Evolutionary conservation across 2,113 vertebrate genomes (phyloP).

Genomic region (Myocastor coypus): DNA sequence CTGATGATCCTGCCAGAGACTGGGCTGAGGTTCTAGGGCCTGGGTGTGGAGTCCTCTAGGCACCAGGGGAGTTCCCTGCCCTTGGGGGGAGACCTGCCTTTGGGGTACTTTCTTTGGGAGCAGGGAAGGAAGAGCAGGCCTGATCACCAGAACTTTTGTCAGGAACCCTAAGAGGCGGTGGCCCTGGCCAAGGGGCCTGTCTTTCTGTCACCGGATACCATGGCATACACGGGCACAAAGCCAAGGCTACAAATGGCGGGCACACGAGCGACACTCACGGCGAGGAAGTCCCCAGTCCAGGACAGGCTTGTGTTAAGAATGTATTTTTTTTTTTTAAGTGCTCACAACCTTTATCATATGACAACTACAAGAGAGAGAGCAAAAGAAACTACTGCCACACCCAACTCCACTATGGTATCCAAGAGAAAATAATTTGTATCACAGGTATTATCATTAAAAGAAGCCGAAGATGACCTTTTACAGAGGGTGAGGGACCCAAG

Average conservation of each 20-base stretch:
- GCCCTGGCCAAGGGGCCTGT: background rate
- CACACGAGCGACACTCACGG: background rate
- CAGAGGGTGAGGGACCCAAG: background rate
- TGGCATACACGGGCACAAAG: background rate
- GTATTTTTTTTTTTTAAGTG: background rate
- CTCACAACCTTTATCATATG: background rate
- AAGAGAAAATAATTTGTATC: slow-evolving; percentile 45
- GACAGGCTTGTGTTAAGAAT: background rate
- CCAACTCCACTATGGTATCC: background rate
- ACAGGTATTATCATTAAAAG: background rate
- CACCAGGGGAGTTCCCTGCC: fast-evolving
- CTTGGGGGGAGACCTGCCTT: background rate
- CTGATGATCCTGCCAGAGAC: background rate
- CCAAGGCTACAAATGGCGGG: slow-evolving; percentile 26
- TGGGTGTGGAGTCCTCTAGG: background rate
- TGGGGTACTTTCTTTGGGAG: background rate
- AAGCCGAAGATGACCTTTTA: slow-evolving; percentile 8
- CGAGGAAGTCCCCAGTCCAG: background rate
- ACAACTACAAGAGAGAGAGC: background rate
- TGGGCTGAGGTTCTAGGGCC: background rate
- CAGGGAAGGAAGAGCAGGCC: background rate
- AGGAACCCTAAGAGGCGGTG: background rate
- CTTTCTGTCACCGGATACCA: slow-evolving; percentile 54
- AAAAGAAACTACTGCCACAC: background rate
- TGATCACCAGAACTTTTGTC: background rate